Evolutionary conservation across 2,888 invertebrate species (phyloP).

Genomic region (Rhyacophila evoluta): DNA sequence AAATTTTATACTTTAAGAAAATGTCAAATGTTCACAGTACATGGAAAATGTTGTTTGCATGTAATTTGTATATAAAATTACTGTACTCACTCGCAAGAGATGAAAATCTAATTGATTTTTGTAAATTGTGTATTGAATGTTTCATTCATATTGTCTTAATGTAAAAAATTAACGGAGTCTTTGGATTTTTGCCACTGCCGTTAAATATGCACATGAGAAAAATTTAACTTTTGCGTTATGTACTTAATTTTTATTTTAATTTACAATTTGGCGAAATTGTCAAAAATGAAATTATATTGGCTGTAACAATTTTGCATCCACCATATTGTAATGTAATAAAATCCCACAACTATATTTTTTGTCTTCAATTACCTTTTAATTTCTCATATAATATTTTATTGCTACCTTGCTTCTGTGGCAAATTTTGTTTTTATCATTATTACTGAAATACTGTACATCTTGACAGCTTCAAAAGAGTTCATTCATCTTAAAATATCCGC

Average conservation of each 20-base stretch:
- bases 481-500: too few relatives aligned
- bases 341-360: too few relatives aligned
- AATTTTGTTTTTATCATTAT: too few relatives aligned
- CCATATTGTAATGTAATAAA: too few relatives aligned
- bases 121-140: slow-evolving; percentile 30
- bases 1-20: slow-evolving; percentile 48
- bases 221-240: not conserved
- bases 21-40: slow-evolving; percentile 46
- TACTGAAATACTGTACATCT: too few relatives aligned
- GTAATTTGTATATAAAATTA: slow-evolving; percentile 51
- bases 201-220: slow-evolving; percentile 7
- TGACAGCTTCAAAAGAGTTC: too few relatives aligned
- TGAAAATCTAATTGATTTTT: slow-evolving; percentile 35
- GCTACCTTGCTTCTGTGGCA: too few relatives aligned
- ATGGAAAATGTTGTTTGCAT: slow-evolving; percentile 47
- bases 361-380: too few relatives aligned
- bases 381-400: too few relatives aligned
- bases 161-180: not conserved
- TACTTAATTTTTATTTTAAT: not conserved
- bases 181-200: not conserved
- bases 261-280: too few relatives aligned
- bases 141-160: not conserved
- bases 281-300: too few relatives aligned
- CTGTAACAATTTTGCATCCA: too few relatives aligned
- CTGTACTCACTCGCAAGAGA: slow-evolving; percentile 40